A percentile compares a stretch with the other conserved stretches of the same genome.
phyloP scores from a whole-genome alignment of 2,113 vertebrate genomes.

The Uria aalge region DNA sequence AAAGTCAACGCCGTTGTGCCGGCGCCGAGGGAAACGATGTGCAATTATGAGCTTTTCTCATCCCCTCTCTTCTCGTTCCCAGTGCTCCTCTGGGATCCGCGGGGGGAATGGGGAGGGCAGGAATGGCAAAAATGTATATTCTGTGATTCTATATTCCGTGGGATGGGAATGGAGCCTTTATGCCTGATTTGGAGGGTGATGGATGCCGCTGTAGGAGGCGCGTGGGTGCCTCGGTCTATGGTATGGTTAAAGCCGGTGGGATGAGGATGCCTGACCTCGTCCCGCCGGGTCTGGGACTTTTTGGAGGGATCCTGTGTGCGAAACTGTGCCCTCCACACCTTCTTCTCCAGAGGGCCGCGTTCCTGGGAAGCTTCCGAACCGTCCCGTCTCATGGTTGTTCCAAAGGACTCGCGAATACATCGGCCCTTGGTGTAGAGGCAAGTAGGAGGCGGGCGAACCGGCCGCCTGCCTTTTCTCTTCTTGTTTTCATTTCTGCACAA shows the following conservation, averaged over 20 bases:
- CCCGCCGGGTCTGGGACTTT: not conserved
- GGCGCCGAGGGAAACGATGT: not conserved
- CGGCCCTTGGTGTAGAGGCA: not conserved
- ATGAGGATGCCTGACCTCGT: not conserved
- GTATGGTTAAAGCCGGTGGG: rapidly evolving
- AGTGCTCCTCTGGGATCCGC: not conserved
- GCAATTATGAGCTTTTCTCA: not conserved
- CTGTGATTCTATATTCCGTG: not conserved
- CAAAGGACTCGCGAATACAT: rapidly evolving
- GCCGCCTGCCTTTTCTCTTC: not conserved
- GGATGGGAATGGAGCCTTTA: not conserved
- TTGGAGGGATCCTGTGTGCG: not conserved
- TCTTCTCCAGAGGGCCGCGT: rapidly evolving
- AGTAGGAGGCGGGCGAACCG: not conserved
- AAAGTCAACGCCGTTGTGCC: not conserved
- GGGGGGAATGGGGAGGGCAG: not conserved
- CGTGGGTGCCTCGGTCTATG: not conserved
- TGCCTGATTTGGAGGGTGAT: not conserved
- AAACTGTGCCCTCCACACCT: not conserved
- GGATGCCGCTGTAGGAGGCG: rapidly evolving
- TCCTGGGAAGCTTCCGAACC: not conserved
- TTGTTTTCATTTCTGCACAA: not conserved
- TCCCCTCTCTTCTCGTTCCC: not conserved
- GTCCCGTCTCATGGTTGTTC: rapidly evolving
- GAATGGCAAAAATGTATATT: not conserved